These are phyloP conservation scores for Eilema caniola DNA, from an alignment of 2,888 invertebrate genomes.

Conservation along the genomic window DNA sequence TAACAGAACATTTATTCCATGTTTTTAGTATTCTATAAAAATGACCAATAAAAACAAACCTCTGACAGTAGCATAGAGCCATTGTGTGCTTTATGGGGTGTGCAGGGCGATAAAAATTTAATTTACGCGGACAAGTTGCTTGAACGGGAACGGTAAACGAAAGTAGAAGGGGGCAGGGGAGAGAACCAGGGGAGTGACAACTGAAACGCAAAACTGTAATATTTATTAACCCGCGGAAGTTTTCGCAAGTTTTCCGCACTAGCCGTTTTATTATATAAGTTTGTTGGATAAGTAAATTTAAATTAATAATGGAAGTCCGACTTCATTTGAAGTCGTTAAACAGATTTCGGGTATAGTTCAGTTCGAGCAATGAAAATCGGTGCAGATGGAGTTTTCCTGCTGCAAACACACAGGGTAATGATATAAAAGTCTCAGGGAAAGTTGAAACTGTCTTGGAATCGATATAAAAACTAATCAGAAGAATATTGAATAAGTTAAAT, in stretches of 20 bases:
- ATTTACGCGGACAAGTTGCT: conserved; percentile 54
- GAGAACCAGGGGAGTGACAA: not conserved
- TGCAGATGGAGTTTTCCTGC: too few species aligned
- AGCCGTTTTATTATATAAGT: not conserved
- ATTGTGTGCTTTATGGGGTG: conserved; percentile 56
- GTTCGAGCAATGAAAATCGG: too few species aligned
- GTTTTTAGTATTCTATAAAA: not conserved
- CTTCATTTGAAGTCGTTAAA: too few species aligned
- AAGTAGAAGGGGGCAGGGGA: not conserved
- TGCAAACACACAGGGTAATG: too few species aligned
- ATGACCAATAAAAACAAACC: not conserved
- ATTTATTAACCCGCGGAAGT: not conserved
- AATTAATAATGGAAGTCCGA: not conserved
- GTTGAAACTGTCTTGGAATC: too few species aligned
- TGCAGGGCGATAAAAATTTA: conserved; percentile 58
- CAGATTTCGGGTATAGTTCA: too few species aligned
- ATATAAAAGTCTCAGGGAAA: too few species aligned
- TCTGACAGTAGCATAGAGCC: not conserved
- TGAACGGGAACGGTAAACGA: not conserved
- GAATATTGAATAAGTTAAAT: too few species aligned
- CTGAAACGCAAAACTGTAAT: not conserved
- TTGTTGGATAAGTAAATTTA: not conserved
- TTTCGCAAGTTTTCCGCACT: not conserved
- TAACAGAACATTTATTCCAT: not conserved
- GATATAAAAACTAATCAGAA: too few species aligned